phyloP scores from a whole-genome alignment of 1,140 invertebrate species.

The Thaumetopoea pityocampa region DNA sequence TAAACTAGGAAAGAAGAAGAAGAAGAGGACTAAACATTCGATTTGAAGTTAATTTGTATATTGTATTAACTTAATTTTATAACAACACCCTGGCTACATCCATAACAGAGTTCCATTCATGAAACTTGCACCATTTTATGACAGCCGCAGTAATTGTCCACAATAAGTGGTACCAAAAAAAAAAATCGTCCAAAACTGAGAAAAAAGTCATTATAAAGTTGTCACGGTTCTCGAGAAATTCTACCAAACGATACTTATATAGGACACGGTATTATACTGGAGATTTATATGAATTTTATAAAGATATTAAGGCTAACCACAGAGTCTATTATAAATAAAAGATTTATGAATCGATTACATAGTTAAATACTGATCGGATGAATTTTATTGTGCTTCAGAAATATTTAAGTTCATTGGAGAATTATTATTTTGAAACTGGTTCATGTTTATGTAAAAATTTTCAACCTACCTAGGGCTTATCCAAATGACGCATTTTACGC shows the following conservation, averaged over 20 bases:
- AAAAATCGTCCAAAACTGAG: constrained; percentile 11
- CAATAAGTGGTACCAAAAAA: constrained; percentile 27
- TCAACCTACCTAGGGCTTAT: too few relatives aligned
- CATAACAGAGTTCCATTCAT: constrained; percentile 9
- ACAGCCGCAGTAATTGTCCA: constrained; percentile 47
- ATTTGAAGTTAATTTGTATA: too few relatives aligned
- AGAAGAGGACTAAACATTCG: too few relatives aligned
- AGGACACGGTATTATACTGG: constrained; percentile 14
- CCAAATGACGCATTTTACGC: too few relatives aligned
- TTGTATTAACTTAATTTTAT: too few relatives aligned
- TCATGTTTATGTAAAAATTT: too few relatives aligned
- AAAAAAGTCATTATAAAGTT: constrained; percentile 34
- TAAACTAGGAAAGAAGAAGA: too few relatives aligned
- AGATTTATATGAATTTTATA: constrained; percentile 54
- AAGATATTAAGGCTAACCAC: constrained; percentile 34
- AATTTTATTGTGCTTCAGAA: too few relatives aligned
- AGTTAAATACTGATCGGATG: too few relatives aligned
- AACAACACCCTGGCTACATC: constrained; percentile 12
- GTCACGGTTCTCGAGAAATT: constrained; percentile 35
- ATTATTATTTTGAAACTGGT: too few relatives aligned
- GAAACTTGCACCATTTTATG: constrained; percentile 26
- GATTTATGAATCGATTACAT: constrained; percentile 13
- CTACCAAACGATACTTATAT: constrained; percentile 27
- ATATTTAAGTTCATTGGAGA: too few relatives aligned
- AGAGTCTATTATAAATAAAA: constrained; percentile 21